These are phyloP conservation scores for Parnassius mnemosyne DNA, from an alignment of 2,888 invertebrate species.

Conservation along the genomic window DNA sequence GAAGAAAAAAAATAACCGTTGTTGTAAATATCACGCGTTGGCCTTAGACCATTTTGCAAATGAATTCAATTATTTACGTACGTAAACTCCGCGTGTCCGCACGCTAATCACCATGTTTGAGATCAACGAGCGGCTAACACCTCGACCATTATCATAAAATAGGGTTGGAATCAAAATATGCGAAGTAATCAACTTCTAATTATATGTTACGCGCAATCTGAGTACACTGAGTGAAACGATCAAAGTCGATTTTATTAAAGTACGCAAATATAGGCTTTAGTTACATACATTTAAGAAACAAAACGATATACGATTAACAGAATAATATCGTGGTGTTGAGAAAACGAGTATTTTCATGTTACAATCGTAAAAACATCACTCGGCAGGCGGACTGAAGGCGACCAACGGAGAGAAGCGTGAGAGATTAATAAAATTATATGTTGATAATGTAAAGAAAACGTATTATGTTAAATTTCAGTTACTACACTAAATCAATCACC, in stretches of 20 bases:
- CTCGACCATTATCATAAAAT: constrained; percentile 41
- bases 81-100: constrained; percentile 7
- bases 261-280: constrained; percentile 6
- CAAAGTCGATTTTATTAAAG: not conserved
- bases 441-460: constrained; percentile 25
- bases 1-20: not conserved
- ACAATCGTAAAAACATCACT: constrained; percentile 37
- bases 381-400: constrained; percentile 28
- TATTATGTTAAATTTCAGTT: constrained; percentile 10
- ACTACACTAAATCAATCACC: constrained; percentile 3
- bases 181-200: constrained; percentile 46
- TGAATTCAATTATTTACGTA: constrained; percentile 26
- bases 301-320: not conserved
- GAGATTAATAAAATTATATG: constrained; percentile 31
- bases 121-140: constrained; percentile 34
- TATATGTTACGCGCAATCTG: constrained; percentile 35
- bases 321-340: not conserved
- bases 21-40: constrained; percentile 4
- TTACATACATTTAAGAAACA: not conserved
- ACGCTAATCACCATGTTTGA: constrained; percentile 38
- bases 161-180: constrained; percentile 39
- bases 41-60: constrained; percentile 17
- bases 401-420: constrained; percentile 26
- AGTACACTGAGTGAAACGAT: not conserved
- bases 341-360: constrained; percentile 27